A percentile compares a stretch with the other conserved stretches of the same genome.
These are phyloP conservation scores for Aurelia coerulea DNA, from an alignment of 30 jellyfish, hydroid and myxozoan species.

Conservation along the genomic window DNA sequence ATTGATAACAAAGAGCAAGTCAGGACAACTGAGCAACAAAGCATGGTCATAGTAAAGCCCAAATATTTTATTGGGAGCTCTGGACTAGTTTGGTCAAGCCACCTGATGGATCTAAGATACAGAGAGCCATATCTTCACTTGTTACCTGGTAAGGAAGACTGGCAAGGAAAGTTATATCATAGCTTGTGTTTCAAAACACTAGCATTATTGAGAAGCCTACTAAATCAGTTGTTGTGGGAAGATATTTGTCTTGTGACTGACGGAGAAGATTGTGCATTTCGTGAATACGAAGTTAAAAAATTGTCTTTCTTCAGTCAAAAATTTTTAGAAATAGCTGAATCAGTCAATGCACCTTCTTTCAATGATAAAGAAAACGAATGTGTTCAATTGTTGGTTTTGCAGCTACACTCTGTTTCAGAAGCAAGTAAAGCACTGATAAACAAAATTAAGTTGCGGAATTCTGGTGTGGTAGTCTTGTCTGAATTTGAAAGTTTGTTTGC, in stretches of 20 bases:
- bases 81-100: conserved; percentile 55
- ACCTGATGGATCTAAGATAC: conserved; percentile 39
- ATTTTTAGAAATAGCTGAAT: conserved; percentile 16
- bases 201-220: conserved; percentile 15
- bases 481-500: conserved; percentile 14
- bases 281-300: conserved; percentile 1
- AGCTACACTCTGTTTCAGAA: conserved; percentile 6
- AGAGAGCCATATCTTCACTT: conserved; percentile 20
- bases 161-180: not conserved
- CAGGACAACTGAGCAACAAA: conserved; percentile 29
- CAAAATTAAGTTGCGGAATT: not conserved
- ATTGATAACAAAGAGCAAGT: conserved; percentile 22
- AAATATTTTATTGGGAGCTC: conserved; percentile 62
- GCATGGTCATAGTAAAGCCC: conserved; percentile 39
- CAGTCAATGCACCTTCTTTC: conserved; percentile 16
- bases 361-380: conserved; percentile 16
- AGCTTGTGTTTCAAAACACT: conserved; percentile 4
- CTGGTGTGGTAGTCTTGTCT: conserved; percentile 11
- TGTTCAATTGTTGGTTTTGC: conserved; percentile 15
- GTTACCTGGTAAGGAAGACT: not conserved
- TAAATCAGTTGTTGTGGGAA: conserved; percentile 2
- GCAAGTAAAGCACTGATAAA: not conserved
- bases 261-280: conserved; percentile 16
- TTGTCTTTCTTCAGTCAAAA: not conserved
- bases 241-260: conserved; percentile 1